Percentiles rank a stretch among this genome's conserved stretches.
Conservation (phyloP, 2,888 invertebrate species). For the Andrena camellia region DNA sequence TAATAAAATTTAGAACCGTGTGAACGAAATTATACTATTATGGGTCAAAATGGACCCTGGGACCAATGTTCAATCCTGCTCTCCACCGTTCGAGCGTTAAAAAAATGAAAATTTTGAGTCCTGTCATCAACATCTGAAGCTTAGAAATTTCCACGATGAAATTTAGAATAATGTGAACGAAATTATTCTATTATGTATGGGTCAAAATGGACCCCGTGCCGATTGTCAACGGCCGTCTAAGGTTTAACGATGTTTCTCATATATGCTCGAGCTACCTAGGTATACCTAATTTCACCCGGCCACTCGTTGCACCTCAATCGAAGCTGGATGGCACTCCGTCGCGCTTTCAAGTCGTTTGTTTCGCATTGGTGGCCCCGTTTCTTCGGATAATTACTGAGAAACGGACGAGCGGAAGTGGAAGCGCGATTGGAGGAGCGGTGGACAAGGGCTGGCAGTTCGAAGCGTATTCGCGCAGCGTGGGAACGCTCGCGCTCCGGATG, state of each 20-base stretch:
- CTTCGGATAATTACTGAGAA: slow-evolving; percentile 59
- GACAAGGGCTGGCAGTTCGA: slow-evolving; percentile 28
- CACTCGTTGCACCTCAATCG: background rate
- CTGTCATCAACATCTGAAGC: no score
- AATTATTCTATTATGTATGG: no score
- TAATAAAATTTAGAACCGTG: no score
- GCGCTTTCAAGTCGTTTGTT: slow-evolving; percentile 35
- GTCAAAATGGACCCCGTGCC: no score
- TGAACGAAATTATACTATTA: no score
- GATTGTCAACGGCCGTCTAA: no score
- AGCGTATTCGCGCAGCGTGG: slow-evolving; percentile 64
- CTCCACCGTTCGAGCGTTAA: no score
- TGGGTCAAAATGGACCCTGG: no score
- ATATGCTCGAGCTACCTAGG: background rate
- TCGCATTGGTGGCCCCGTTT: slow-evolving; percentile 33
- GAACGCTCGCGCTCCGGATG: slow-evolving; percentile 66
- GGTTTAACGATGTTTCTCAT: background rate
- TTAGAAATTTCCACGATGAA: no score
- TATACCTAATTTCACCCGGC: background rate
- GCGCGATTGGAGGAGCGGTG: slow-evolving; percentile 53
- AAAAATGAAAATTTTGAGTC: no score
- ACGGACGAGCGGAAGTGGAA: slow-evolving; percentile 63
- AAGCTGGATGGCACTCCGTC: slow-evolving; percentile 2
- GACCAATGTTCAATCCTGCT: no score
- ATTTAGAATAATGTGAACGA: no score